Percentiles rank a stretch among this genome's conserved stretches.
These are phyloP conservation scores for Branchinecta sandiegonensis DNA, from an alignment of 2,888 invertebrate genomes.

Conservation along the genomic window DNA sequence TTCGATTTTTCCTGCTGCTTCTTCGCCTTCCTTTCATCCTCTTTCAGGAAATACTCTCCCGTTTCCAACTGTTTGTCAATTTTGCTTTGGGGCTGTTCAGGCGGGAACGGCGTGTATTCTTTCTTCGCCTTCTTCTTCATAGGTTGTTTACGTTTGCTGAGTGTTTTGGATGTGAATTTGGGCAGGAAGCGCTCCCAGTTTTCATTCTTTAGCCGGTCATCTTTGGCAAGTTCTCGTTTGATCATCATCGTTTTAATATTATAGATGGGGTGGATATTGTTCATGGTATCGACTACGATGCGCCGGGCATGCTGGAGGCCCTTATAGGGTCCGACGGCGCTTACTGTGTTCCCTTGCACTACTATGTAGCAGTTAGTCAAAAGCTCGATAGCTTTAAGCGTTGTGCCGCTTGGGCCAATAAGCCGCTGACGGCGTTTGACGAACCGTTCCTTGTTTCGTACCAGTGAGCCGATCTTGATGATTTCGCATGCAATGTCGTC, in stretches of 20 bases:
- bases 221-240: conserved; percentile 82
- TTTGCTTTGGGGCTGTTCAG: conserved; percentile 77
- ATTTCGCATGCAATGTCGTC: conserved; percentile 90
- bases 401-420: conserved; percentile 96
- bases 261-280: conserved; percentile 96
- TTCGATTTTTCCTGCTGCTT: conserved; percentile 57
- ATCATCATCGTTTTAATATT: conserved; percentile 97
- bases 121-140: conserved; percentile 78
- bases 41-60: conserved; percentile 91
- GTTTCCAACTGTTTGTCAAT: conserved; percentile 78
- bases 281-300: conserved; percentile 93
- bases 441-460: conserved; percentile 82
- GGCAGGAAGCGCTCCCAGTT: conserved; percentile 96
- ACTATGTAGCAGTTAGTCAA: conserved; percentile 90
- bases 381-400: conserved; percentile 88
- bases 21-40: conserved; percentile 58
- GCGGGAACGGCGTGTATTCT: conserved; percentile 94
- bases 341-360: conserved; percentile 93
- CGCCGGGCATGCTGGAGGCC: conserved; percentile 71
- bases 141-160: conserved; percentile 71
- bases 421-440: conserved; percentile 83
- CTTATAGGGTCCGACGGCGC: conserved; percentile 87
- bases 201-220: conserved; percentile 76
- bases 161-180: conserved; percentile 76
- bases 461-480: conserved; percentile 83